Base-by-base conservation (phyloP, 2,113 vertebrate genomes). In the Heterotilapia buettikoferi region DNA sequence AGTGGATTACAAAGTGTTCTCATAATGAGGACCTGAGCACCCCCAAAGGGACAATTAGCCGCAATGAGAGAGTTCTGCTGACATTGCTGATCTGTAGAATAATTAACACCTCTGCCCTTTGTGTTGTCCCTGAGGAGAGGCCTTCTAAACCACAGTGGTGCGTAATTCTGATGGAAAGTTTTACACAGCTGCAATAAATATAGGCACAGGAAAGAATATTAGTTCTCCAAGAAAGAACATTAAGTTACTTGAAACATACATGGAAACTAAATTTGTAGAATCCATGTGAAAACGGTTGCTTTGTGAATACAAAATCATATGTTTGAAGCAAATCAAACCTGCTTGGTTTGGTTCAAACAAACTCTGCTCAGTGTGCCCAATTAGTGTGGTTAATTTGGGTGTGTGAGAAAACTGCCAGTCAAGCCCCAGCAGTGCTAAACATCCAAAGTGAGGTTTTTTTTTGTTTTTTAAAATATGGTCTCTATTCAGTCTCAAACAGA, bases 31-130 rank as follows among this genome's bases (percentile, higher is more conserved):
- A 90, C 87, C 87, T 90, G 92, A 94, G 86, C 40, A 82, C 89
- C 86, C 91, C 90, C 92, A 92, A 82, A 93, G 95, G 94, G 95
- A 95, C 95, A 94, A 96, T 96, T 97, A 96, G 89, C 86, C 89
- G 89, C 93, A 94, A 96, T 96, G 94, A 95, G 93, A 95, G 91
- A 86, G 85, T 92, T 96, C 87, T 94, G 96, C 96, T 96, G 96
- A 96, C 90, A 91, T 86, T 4, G 95, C 92, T 90, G 93, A 95
- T 93, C 90, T 93, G 91, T 88, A 83, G 92, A 95, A 92, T 96
- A 96, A 97, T 97, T 96, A 97, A 95, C 95, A 96, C 93, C 93
- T 88, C 93, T 94, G 93, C 93, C 94, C 95, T 96, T 91, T 86
- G 84, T 91, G 84, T 86, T 80, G 66, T 94, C 94, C 95, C 94